These are phyloP conservation scores for Mythimna pallens DNA, from an alignment of 2,888 invertebrate species.

Conservation along the genomic window DNA sequence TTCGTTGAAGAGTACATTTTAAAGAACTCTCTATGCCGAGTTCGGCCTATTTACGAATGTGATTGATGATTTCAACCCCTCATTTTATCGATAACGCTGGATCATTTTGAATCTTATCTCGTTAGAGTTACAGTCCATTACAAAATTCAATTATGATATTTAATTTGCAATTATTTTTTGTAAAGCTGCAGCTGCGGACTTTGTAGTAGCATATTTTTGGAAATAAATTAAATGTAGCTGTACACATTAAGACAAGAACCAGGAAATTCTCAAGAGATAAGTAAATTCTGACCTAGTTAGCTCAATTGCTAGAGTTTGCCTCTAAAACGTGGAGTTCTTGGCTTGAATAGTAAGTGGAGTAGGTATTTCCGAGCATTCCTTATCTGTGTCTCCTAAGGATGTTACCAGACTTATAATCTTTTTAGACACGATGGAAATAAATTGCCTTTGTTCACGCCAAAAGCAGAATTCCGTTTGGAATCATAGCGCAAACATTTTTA, in stretches of 20 bases:
- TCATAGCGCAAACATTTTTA: constrained; percentile 1
- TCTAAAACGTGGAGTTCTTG: constrained; percentile 61
- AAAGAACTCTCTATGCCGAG: constrained; percentile 73
- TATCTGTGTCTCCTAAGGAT: constrained; percentile 58
- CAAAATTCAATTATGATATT: constrained; percentile 28
- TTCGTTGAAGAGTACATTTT: constrained; percentile 69
- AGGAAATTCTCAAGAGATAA: constrained; percentile 64
- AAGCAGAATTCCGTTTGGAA: constrained; percentile 18
- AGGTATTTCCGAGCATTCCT: constrained; percentile 58
- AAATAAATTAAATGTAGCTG: constrained; percentile 61
- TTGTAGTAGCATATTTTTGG: constrained; percentile 53
- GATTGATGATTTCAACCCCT: constrained; percentile 80
- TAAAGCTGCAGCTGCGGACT: constrained; percentile 54
- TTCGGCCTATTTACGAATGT: constrained; percentile 79
- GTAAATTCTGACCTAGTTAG: constrained; percentile 69
- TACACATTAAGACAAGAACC: constrained; percentile 63
- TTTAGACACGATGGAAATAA: constrained; percentile 43
- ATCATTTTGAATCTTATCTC: constrained; percentile 63
- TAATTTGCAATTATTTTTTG: constrained; percentile 38
- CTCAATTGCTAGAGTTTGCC: constrained; percentile 68
- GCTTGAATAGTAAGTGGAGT: constrained; percentile 64
- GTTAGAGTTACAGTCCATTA: constrained; percentile 49
- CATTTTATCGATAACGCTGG: constrained; percentile 65
- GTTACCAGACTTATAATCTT: constrained; percentile 49
- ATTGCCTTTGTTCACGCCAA: constrained; percentile 19